A percentile compares a stretch with the other conserved stretches of the same genome.
These are phyloP conservation scores for Larimichthys crocea DNA, from an alignment of 2,113 vertebrate species.

Conservation along the genomic window DNA sequence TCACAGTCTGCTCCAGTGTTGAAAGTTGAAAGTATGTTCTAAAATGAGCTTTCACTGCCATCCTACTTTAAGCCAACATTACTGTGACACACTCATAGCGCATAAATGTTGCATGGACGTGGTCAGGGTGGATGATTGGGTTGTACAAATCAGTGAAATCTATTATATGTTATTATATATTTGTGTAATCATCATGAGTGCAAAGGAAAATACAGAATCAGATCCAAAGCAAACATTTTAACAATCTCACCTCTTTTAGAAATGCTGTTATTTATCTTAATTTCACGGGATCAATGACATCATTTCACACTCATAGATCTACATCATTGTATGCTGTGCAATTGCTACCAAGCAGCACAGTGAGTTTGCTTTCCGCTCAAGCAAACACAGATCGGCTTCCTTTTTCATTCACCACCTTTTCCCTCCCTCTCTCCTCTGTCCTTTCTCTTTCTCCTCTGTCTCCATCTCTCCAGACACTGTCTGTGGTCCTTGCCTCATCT, in stretches of 20 bases:
- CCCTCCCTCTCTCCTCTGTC: not conserved
- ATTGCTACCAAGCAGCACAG: constrained; percentile 27
- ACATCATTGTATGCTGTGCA: constrained; percentile 27
- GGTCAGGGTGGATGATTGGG: no score
- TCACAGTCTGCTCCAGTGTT: no score
- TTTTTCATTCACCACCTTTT: constrained; percentile 39
- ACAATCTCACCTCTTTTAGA: not conserved
- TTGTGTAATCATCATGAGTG: no score
- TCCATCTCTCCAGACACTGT: constrained; percentile 45
- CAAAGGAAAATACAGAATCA: not conserved
- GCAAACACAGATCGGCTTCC: constrained; percentile 22
- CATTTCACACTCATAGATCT: constrained; percentile 25
- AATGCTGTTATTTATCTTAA: constrained; percentile 11
- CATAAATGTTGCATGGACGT: no score
- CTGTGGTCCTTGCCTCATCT: constrained; percentile 59
- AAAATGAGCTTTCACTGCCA: no score
- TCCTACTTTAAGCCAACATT: no score
- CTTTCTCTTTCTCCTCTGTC: constrained; percentile 7
- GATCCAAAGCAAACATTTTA: constrained; percentile 1
- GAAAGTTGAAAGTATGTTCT: no score
- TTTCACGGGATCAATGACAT: not conserved
- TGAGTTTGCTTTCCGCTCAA: constrained; percentile 49
- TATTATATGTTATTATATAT: not conserved
- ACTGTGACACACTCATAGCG: no score
- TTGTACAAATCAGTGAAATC: no score